Evolutionary conservation across 2,888 invertebrate species (phyloP), one percentile per base, ranked within the genome.

Genomic region (Megaustenia siamemsis): DNA sequence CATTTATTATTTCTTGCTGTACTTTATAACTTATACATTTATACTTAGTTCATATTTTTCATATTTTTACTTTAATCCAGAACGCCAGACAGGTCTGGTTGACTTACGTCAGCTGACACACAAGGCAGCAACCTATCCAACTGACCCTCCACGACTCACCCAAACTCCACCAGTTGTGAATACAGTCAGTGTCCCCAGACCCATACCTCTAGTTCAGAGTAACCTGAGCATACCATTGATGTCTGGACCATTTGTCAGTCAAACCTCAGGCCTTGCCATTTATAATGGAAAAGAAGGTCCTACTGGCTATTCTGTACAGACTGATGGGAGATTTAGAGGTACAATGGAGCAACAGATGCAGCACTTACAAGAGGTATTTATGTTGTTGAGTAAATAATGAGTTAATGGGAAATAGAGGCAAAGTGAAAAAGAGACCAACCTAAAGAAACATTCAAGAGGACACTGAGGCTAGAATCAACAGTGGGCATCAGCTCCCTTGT

Each of bases 111-210:
- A 87, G 49, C 85, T 88, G 75, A 78, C 88, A 3, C 87, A 87
- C 32, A 75, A 83, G 66, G 86, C 49, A 35, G 69, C 43, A 28
- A 32, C 40, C 12, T 28, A 35, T 6, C 56, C 75, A 28, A 12
- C 56, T 24, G 85, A 86, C 18, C 87, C 86, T 6, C 87, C 86
- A 24, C 80, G 63, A 1, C 84, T 79, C 24, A 81, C 86, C 1
- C 88, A 86, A 35, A 60, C 78, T 21, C 84, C 84, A 0, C 86
- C 87, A 32, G 85, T 85, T n/a, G 82, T 77, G 79, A 90, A 90
- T 68, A 88, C 88, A n/a, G 89, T 92, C 32, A 90, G 83, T 86
- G 91, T 92, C 35, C 92, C 92, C 1, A 86, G 90, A 69, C 92
- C 92, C 28, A 89, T 89, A 38, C 90, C 91, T 18, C 85, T 92